A percentile compares a stretch with the other conserved stretches of the same genome.
phyloP scores from a whole-genome alignment of 2,797 vertebrate species.

The Enteromius paludinosus region DNA sequence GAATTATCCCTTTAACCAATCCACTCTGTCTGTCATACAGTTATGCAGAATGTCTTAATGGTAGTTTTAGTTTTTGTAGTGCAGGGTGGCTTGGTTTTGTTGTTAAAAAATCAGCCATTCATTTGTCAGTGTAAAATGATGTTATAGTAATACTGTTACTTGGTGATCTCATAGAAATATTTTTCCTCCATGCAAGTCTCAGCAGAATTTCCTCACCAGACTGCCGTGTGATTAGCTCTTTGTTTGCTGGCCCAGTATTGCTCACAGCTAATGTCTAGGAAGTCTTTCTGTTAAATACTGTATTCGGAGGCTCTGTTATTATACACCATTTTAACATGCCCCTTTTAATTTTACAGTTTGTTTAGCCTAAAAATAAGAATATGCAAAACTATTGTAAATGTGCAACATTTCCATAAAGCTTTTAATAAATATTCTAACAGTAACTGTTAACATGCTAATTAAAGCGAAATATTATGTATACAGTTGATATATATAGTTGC shows the following conservation, averaged over 20 bases:
- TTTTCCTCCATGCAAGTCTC: neutral
- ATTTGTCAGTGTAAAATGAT: neutral
- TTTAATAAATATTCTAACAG: neutral
- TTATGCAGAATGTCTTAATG: neutral
- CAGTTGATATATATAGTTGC: neutral
- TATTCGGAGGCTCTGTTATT: neutral
- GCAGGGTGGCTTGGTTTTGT: neutral
- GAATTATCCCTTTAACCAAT: neutral
- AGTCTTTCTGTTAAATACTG: neutral
- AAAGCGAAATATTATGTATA: neutral
- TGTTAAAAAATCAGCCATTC: neutral
- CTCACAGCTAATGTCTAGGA: constrained; percentile 9
- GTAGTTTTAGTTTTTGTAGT: neutral
- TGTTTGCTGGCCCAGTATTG: constrained; percentile 35
- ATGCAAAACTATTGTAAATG: neutral
- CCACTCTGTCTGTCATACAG: neutral
- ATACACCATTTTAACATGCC: neutral
- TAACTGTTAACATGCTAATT: neutral
- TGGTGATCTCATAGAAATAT: neutral
- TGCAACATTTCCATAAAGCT: neutral
- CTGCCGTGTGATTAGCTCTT: constrained; percentile 25
- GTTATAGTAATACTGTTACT: neutral
- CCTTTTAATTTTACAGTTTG: neutral
- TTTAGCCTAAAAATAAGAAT: neutral
- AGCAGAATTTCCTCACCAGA: constrained; percentile 17